phyloP scores from a whole-genome alignment of 2,797 vertebrate genomes.

The Iguana delicatissima region DNA sequence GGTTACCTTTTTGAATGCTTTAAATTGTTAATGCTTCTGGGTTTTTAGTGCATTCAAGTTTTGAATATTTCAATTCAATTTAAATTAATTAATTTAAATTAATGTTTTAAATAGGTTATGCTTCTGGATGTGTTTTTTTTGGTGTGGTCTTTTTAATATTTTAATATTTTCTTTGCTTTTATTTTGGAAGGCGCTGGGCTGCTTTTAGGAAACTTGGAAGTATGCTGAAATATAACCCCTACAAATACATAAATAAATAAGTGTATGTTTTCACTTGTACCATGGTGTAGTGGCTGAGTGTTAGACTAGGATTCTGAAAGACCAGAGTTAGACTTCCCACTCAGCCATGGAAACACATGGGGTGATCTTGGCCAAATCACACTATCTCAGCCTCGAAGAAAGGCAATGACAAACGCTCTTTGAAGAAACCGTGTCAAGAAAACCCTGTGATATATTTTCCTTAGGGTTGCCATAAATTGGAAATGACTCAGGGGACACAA shows the following conservation, averaged over 20 bases:
- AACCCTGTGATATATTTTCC: too few species aligned
- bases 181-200: neutral
- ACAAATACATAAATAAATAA: conserved; percentile 4
- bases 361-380: too few species aligned
- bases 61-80: neutral
- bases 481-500: neutral
- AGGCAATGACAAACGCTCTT: too few species aligned
- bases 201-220: neutral
- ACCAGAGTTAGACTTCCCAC: too few species aligned
- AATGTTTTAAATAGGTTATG: conserved; percentile 32
- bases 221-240: neutral
- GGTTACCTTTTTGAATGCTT: neutral
- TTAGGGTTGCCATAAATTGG: too few species aligned
- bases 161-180: conserved; percentile 27
- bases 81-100: neutral
- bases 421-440: too few species aligned
- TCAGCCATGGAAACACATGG: too few species aligned
- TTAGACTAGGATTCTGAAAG: too few species aligned
- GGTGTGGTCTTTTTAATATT: conserved; percentile 27
- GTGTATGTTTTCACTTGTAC: too few species aligned
- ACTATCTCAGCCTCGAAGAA: too few species aligned
- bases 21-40: conserved; percentile 21
- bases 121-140: neutral
- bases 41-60: neutral
- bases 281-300: too few species aligned